A percentile compares a stretch with the other conserved stretches of the same genome.
phyloP scores from a whole-genome alignment of 2,797 vertebrate species.

The Hirundo rustica region DNA sequence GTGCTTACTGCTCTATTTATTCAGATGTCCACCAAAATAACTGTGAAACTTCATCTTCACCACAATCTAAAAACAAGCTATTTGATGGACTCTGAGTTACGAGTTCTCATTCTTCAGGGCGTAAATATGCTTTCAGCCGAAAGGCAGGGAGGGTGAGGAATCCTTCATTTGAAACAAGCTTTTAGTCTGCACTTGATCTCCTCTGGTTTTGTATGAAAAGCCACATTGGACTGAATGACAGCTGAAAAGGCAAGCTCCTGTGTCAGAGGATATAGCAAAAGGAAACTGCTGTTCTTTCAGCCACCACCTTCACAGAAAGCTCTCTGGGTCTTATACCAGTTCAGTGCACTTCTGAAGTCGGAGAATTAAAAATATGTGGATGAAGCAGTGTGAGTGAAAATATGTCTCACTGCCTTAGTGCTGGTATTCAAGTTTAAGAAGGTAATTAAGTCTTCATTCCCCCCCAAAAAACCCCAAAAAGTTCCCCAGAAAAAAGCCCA shows the following conservation, averaged over 20 bases:
- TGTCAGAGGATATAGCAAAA: constrained; percentile 50
- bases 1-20: not conserved
- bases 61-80: not conserved
- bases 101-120: not conserved
- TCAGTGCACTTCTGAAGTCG: not conserved
- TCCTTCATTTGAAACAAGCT: constrained; percentile 17
- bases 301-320: not conserved
- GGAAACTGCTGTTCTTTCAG: constrained; percentile 39
- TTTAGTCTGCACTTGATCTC: constrained; percentile 39
- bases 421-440: not conserved
- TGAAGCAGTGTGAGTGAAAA: not conserved
- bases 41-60: not conserved
- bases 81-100: not conserved
- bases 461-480: no score
- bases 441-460: not conserved
- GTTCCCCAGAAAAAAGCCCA: no score
- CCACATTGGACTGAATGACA: constrained; percentile 37
- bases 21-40: not conserved
- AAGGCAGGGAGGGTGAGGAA: not conserved
- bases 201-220: constrained; percentile 54
- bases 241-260: constrained; percentile 50
- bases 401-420: not conserved
- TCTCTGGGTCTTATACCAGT: not conserved
- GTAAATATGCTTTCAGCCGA: not conserved
- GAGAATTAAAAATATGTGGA: not conserved